A percentile compares a stretch with the other conserved stretches of the same genome.
Evolutionary conservation across 2,113 vertebrate species (phyloP).

Genomic region (Phalacrocorax brasilianus): DNA sequence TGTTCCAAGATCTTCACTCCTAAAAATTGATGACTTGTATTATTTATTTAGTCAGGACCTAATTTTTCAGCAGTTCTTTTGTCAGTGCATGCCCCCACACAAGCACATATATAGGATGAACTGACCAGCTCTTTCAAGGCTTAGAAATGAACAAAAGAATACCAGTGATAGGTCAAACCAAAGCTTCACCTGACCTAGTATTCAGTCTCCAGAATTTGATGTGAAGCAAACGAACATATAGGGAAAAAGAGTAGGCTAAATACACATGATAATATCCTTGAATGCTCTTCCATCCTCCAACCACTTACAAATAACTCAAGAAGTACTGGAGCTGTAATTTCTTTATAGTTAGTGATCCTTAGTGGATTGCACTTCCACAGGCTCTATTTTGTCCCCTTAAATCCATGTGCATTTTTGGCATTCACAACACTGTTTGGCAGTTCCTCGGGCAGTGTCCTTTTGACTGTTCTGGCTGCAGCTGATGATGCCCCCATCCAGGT

Average conservation of each 20-base stretch:
- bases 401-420: too few species aligned
- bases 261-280: neutral
- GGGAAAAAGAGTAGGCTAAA: neutral
- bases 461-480: neutral
- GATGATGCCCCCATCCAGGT: neutral
- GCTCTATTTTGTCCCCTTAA: too few species aligned
- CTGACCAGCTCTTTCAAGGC: neutral
- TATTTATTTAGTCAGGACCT: neutral
- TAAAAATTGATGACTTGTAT: neutral
- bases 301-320: neutral
- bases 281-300: neutral
- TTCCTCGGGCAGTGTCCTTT: neutral
- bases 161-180: neutral
- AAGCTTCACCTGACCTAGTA: neutral
- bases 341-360: neutral
- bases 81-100: neutral
- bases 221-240: neutral
- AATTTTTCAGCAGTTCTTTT: conserved; percentile 7
- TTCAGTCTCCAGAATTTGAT: neutral
- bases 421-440: neutral
- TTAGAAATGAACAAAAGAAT: neutral
- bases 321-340: neutral
- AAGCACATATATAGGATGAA: neutral
- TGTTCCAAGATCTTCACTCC: neutral
- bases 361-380: neutral